phyloP scores from a whole-genome alignment of 2,797 vertebrate species.

The Hippoglossus hippoglossus region DNA sequence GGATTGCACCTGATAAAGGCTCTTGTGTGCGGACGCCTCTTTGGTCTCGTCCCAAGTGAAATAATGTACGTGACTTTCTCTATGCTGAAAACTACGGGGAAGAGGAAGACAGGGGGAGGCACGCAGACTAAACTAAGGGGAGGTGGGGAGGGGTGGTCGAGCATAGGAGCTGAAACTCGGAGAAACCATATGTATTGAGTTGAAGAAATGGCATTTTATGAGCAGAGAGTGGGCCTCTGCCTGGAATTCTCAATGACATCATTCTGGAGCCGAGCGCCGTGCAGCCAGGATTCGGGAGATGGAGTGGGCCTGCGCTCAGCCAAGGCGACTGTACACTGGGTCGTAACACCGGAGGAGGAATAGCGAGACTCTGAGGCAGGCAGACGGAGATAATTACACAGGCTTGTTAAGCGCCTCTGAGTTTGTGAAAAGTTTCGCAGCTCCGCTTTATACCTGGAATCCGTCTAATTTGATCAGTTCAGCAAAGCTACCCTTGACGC shows the following conservation, averaged over 20 bases:
- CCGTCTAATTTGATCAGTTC: constrained; percentile 33
- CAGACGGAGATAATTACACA: constrained; percentile 38
- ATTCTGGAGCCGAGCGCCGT: constrained; percentile 59
- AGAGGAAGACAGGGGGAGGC: constrained; percentile 37
- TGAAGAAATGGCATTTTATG: constrained; percentile 77
- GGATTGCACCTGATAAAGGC: constrained; percentile 54
- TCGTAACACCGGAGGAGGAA: constrained; percentile 44
- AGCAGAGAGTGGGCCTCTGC: constrained; percentile 79
- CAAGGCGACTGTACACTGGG: constrained; percentile 38
- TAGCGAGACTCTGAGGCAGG: constrained; percentile 24
- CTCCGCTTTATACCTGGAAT: constrained; percentile 38
- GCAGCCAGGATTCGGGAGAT: constrained; percentile 51
- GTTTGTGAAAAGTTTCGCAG: constrained; percentile 43
- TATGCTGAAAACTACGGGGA: constrained; percentile 24
- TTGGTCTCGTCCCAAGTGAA: constrained; percentile 41
- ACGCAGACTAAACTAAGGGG: constrained; percentile 10
- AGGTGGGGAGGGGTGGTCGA: constrained; percentile 31
- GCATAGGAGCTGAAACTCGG: constrained; percentile 56
- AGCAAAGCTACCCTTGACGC: constrained; percentile 21
- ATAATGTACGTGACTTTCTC: constrained; percentile 36
- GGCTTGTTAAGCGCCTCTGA: constrained; percentile 20
- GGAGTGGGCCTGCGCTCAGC: constrained; percentile 59
- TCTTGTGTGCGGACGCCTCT: constrained; percentile 45
- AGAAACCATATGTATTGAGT: constrained; percentile 78
- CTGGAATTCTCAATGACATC: constrained; percentile 85